These are phyloP conservation scores for Pomatorhinus ruficollis DNA, from an alignment of 2,113 vertebrate species.

Conservation along the genomic window DNA sequence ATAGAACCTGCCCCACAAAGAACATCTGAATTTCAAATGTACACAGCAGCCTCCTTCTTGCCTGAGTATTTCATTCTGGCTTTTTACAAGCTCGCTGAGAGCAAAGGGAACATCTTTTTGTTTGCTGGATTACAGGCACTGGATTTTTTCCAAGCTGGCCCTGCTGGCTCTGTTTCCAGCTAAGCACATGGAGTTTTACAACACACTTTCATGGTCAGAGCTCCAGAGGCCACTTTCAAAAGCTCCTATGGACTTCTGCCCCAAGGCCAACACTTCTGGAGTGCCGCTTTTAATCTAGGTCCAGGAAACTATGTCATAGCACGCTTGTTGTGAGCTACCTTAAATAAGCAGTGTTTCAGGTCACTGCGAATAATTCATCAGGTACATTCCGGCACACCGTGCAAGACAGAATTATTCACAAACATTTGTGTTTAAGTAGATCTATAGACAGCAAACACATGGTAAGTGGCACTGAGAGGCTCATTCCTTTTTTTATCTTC, in stretches of 20 bases:
- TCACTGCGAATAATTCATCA: background rate
- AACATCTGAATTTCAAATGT: background rate
- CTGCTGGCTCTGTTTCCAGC: background rate
- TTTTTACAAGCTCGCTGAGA: background rate
- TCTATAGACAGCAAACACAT: slow-evolving; percentile 6
- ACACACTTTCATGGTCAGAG: background rate
- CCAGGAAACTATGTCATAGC: background rate
- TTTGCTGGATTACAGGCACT: background rate
- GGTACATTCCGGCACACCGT: background rate
- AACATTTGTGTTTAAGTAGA: background rate
- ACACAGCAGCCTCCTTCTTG: background rate
- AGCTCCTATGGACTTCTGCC: background rate
- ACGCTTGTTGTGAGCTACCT: background rate
- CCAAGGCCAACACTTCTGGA: background rate
- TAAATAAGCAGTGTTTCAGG: background rate
- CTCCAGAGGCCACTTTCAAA: background rate
- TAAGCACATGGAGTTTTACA: background rate
- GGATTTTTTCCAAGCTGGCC: background rate
- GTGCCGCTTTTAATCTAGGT: background rate
- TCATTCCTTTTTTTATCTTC: background rate
- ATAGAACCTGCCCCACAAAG: background rate
- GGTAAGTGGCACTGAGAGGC: background rate
- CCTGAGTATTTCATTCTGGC: background rate
- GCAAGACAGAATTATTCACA: background rate
- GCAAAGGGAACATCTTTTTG: background rate